Percentiles rank a stretch among this genome's conserved stretches.
Conservation (phyloP, 2,797 vertebrate species). For the Toxotes lorentzi region DNA sequence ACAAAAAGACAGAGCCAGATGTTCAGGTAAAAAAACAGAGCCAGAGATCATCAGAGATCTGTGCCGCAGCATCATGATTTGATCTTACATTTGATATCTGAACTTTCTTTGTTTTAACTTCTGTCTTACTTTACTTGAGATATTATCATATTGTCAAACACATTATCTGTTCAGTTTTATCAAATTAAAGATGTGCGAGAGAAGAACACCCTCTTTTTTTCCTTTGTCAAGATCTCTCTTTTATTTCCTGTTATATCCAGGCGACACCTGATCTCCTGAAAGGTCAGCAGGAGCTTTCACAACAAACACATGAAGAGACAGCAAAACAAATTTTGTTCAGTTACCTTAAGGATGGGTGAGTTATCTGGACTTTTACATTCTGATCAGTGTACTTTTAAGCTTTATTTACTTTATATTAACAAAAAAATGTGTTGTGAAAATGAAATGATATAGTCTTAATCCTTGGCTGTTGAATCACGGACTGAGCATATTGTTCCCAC, state of each 20-base stretch:
- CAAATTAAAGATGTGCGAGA: conserved; percentile 4
- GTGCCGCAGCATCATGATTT: background rate
- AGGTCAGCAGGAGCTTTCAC: conserved; percentile 94
- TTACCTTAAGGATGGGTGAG: conserved; percentile 98
- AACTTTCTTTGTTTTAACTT: conserved; percentile 13
- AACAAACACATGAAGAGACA: conserved; percentile 96
- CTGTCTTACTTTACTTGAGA: background rate
- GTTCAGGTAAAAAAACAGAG: conserved; percentile 75
- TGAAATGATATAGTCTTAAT: background rate
- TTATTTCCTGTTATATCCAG: conserved; percentile 78
- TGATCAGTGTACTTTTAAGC: background rate
- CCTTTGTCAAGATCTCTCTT: conserved; percentile 17
- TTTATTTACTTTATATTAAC: conserved; percentile 3
- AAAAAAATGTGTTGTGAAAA: conserved; percentile 16
- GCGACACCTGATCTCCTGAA: conserved; percentile 96
- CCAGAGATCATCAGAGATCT: background rate
- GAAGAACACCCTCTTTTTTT: background rate
- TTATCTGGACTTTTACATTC: conserved; percentile 16
- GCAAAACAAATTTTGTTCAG: conserved; percentile 98
- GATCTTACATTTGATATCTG: background rate
- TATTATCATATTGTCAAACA: conserved; percentile 2
- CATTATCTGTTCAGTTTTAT: background rate
- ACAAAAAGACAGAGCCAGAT: conserved; percentile 74
- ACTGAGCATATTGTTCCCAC: conserved; percentile 18
- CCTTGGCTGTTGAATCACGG: conserved; percentile 12